These are phyloP conservation scores for Zeus faber DNA, from an alignment of 2,113 vertebrate species.

Conservation along the genomic window DNA sequence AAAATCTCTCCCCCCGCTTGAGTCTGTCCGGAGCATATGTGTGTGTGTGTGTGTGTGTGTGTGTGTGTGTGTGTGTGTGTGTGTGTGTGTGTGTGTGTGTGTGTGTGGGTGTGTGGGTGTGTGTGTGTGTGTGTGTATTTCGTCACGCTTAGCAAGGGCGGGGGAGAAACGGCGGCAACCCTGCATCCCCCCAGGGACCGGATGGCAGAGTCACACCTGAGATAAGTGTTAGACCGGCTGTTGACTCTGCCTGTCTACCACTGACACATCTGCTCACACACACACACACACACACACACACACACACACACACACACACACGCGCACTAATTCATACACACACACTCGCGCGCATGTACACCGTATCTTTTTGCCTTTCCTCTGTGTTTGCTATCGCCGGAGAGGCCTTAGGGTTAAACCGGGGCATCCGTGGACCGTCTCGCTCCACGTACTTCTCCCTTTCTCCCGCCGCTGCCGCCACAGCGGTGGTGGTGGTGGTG, in stretches of 20 bases:
- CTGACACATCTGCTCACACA: not conserved
- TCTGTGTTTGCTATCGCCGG: not conserved
- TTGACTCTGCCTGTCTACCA: constrained; percentile 40
- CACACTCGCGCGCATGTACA: constrained; percentile 16
- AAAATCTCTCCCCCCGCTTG: too few relatives aligned
- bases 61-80: not conserved
- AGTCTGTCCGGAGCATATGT: not conserved
- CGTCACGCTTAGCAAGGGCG: not conserved
- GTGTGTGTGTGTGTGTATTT: not conserved
- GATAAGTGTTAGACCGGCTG: constrained; percentile 51
- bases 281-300: constrained; percentile 4
- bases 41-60: not conserved
- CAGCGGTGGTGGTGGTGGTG: not conserved
- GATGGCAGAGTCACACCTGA: constrained; percentile 59
- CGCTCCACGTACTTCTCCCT: not conserved
- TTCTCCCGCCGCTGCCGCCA: too few relatives aligned
- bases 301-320: constrained; percentile 26
- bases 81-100: not conserved
- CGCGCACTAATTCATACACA: not conserved
- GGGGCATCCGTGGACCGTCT: not conserved
- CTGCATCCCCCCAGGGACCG: constrained; percentile 13
- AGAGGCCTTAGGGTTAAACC: not conserved
- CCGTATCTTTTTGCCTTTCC: not conserved
- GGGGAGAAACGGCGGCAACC: too few relatives aligned
- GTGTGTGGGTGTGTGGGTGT: not conserved